Evolutionary conservation across 2,113 vertebrate genomes (phyloP), one percentile per base, ranked within the genome.

Genomic region (Tachycineta bicolor): DNA sequence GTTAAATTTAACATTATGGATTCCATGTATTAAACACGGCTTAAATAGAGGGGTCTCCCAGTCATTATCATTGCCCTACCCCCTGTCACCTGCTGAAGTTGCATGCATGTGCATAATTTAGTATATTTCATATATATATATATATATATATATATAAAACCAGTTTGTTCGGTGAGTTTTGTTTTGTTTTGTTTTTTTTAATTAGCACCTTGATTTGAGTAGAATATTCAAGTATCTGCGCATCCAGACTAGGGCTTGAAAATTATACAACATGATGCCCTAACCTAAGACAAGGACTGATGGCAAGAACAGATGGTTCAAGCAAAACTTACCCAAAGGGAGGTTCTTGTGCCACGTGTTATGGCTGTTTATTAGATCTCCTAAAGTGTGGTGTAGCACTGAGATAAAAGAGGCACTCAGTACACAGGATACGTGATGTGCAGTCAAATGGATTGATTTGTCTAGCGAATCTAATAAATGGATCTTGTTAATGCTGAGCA

Each of bases 391-490:
- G 85, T 56, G 14, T 23, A 87, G 93, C 90, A 95, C 58, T 24
- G 43, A 96, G 97, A 97, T 97, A 95, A 96, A 97, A 92, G 85
- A 93, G 94, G 91, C 94, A 91, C 96, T 95, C 95, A 55, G 93
- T 96, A 97, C 93, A 93, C 82, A 82, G 91, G 83, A 41, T 90
- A 93, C 97, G 97, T 98, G 98, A 98, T 16, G 55, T 96, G 98
- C 96, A 98, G 94, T 96, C 96, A 97, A 97, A 98, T 96, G 83
- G 96, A 97, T 94, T 98, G 95, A 98, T 98, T 98, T 98, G 95
- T 95, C 86, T 92, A 90, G 96, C 12, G 90, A 97, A 97, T 97
- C 94, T 98, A 98, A 98, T 97, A 97, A 97, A 97, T 93, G 95
- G 55, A 96, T 92, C 94, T 97, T 95, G 90, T 95, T 97, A 97